Evolutionary conservation across 2,888 invertebrate genomes (phyloP).

Genomic region (Sphaerophoria taeniata): DNA sequence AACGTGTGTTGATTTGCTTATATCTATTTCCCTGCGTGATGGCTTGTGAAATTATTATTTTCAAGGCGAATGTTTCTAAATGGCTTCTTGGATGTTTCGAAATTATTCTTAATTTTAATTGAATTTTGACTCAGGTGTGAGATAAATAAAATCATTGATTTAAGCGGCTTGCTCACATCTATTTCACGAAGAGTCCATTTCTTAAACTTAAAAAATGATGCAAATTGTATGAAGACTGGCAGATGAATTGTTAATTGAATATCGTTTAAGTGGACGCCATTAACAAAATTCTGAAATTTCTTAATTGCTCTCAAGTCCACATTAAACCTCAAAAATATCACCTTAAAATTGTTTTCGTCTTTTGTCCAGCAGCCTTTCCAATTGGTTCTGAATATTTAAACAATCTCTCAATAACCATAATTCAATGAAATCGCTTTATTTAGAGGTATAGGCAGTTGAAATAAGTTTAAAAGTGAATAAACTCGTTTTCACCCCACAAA

Average conservation of each 20-base stretch:
- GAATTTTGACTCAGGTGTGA: background rate
- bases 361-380: constrained; percentile 4
- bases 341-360: background rate
- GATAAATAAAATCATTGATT: too few species aligned
- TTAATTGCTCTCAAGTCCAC: constrained; percentile 1
- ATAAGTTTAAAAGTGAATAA: background rate
- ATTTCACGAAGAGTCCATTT: too few species aligned
- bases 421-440: constrained; percentile 57
- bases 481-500: background rate
- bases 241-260: too few species aligned
- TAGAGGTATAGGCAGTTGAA: constrained; percentile 45
- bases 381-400: constrained; percentile 39
- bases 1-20: constrained; percentile 55
- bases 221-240: too few species aligned
- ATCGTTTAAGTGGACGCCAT: too few species aligned
- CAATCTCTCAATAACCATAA: constrained; percentile 49
- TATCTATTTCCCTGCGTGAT: constrained; percentile 42
- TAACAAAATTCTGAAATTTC: background rate
- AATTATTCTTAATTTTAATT: background rate
- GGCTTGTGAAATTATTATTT: constrained; percentile 12
- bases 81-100: too few species aligned
- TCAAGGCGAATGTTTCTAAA: constrained; percentile 19
- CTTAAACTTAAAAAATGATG: too few species aligned
- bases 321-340: constrained; percentile 16
- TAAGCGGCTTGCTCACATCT: too few species aligned